Evolutionary conservation across 2,888 invertebrate genomes (phyloP), one percentile per base, ranked within the genome.

Genomic region (Troides helena): DNA sequence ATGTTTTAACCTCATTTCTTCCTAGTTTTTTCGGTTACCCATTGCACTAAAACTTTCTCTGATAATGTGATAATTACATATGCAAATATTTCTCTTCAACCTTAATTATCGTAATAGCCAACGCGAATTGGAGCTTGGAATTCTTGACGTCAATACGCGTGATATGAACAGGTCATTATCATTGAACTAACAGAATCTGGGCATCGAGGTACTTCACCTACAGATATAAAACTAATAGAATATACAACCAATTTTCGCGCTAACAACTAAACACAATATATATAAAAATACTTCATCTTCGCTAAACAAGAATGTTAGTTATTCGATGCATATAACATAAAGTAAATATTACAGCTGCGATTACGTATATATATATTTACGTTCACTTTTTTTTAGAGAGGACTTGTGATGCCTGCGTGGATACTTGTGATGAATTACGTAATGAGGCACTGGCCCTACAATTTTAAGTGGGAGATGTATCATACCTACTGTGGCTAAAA

Each of bases 301-400:
- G 72, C 69, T 74, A 79, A 78, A 74, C 79, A 77, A 80, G 78
- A 78, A 76, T 79, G 78, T 73, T 74, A 78, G 76, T 77, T 79
- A 79, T 76, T 75, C 78, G 76, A 75, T 81, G 80, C 78, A 76
- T 80, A 81, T 81, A 80, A 82, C 81, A 79, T 66, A 73, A 50
- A 78, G 76, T 77, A 79, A 80, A 79, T 82, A 82, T 81, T 59
- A 77, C 78, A 77, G 76, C 73, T 73, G 72, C 73, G 79, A 84
- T 89, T 90, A 90, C 89, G 87, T 88, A 80, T 57, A 10, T 17
- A 50, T 23, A 25, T 46, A 57, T 79, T 77, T 81, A 85, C 90
- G 78, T 88, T 90, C 91, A 88, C 91, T 90, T 90, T 70, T 70
- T 88, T 88, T 88, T 89, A 85, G 85, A 85, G 86, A 86, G 87